Evolutionary conservation across 1,140 invertebrate genomes (phyloP), one percentile per base, ranked within the genome.

Genomic region (Polyergus mexicanus): DNA sequence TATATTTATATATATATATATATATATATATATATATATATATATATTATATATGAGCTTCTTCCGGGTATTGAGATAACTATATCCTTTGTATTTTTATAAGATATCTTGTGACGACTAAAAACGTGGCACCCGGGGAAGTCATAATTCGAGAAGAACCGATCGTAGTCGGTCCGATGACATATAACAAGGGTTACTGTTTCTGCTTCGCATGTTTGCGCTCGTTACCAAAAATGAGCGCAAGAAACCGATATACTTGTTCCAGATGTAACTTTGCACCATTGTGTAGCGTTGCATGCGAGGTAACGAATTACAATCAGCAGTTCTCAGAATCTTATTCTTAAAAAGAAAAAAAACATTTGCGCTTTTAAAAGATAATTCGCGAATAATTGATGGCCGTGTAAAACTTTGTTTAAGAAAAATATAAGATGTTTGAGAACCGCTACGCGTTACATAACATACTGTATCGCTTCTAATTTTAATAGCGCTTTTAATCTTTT

Each of bases 191-290:
- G 0, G 92, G 94, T n/a, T 51, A 51, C 16, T 93, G 96, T 0
- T 91, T 97, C 0, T 97, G 97, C 87, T 95, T 97, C 84, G 95
- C 95, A 63, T 97, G 97, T 88, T 94, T 95, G 86, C 92, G 95
- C 60, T 93, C 94, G 0, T 93, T 95, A 41, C 72, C 85, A 6
- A 83, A 51, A 47, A 35, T 62, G 44, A 62, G 22, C 1, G 41
- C 44, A 22, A 38, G 25, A 22, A n/a, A 19, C 2, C 86, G 72
- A 1, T 89, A 95, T 16, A 84, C 93, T 1, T 97, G 96, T 84
- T 94, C 95, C 19, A 94, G 94, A 75, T 97, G 96, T 86, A 94
- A 94, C 1, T 92, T 96, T 0, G 96, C 96, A 47, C 95, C 96
- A 0, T 88, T 97, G 11, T 97, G 96, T 87, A 83, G 95, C 60